phyloP scores from a whole-genome alignment of 2,888 invertebrate species.

The Dexiosoma caninum region DNA sequence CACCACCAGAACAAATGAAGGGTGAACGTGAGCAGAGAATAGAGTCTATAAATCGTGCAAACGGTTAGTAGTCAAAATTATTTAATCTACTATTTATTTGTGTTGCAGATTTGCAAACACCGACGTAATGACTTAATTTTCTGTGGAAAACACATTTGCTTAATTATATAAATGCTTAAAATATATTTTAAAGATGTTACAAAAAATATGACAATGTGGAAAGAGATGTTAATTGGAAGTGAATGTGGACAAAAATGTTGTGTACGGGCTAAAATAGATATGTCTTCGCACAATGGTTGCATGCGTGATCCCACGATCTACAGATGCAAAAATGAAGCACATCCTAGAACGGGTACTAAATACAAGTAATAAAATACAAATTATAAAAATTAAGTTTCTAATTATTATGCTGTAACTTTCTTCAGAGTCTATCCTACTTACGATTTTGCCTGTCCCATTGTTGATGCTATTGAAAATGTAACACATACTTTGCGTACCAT shows the following conservation, averaged over 20 bases:
- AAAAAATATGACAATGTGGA: slow-evolving; percentile 93
- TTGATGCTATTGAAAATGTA: slow-evolving; percentile 97
- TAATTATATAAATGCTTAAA: neutral
- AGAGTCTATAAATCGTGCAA: slow-evolving; percentile 90
- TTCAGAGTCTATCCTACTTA: slow-evolving; percentile 98
- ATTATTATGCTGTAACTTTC: neutral
- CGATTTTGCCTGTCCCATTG: slow-evolving; percentile 99
- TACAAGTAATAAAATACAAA: slow-evolving; percentile 87
- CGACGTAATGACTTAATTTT: too few species aligned
- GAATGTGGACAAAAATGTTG: slow-evolving; percentile 91
- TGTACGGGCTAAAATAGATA: slow-evolving; percentile 98
- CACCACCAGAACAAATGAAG: slow-evolving; percentile 96
- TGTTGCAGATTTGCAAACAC: neutral
- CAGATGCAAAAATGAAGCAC: slow-evolving; percentile 96
- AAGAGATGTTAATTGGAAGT: slow-evolving; percentile 94
- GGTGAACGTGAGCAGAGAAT: slow-evolving; percentile 92
- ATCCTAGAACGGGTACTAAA: slow-evolving; percentile 94
- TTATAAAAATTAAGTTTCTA: neutral
- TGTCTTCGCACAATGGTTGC: slow-evolving; percentile 97
- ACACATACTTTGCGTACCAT: slow-evolving; percentile 98
- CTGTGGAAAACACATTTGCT: too few species aligned
- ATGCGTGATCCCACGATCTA: slow-evolving; percentile 99
- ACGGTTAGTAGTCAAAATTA: slow-evolving; percentile 81
- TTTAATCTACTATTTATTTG: neutral
- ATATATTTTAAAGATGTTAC: slow-evolving; percentile 82